A percentile compares a stretch with the other conserved stretches of the same genome.
These are phyloP conservation scores for Pseudotriccus pelzelni DNA, from an alignment of 2,797 vertebrate genomes.

Conservation along the genomic window DNA sequence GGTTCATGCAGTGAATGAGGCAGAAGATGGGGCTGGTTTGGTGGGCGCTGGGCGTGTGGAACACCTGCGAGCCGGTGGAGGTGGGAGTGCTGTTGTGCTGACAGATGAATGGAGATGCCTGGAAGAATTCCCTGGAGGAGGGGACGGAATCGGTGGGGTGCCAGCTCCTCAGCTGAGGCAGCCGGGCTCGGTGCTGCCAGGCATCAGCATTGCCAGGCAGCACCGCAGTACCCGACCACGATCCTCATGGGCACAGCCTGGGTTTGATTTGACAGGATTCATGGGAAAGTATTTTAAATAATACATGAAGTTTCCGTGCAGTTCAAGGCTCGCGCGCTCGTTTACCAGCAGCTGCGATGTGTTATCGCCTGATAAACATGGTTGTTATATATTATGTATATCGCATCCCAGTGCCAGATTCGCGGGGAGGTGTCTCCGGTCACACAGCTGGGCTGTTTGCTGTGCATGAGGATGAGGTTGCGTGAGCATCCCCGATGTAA, in stretches of 20 bases:
- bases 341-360: constrained; percentile 40
- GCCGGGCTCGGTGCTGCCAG: not conserved
- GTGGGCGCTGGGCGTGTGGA: not conserved
- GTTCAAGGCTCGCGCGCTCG: constrained; percentile 33
- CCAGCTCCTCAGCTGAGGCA: not conserved
- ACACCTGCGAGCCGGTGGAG: rapidly evolving
- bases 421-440: not conserved
- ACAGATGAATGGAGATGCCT: rapidly evolving
- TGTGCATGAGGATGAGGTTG: constrained; percentile 10
- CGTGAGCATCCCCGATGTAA: not conserved
- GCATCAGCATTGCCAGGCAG: not conserved
- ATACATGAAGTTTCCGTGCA: constrained; percentile 51
- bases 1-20: rapidly evolving
- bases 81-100: rapidly evolving
- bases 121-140: not conserved
- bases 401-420: not conserved
- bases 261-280: constrained; percentile 43
- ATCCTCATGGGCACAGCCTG: not conserved
- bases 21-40: not conserved
- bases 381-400: constrained; percentile 30
- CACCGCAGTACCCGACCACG: not conserved
- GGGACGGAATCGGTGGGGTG: not conserved
- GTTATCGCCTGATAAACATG: constrained; percentile 45
- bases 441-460: constrained; percentile 24
- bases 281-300: constrained; percentile 59